Conservation (phyloP, 2,113 vertebrate species). For the Sigmodon hispidus region DNA sequence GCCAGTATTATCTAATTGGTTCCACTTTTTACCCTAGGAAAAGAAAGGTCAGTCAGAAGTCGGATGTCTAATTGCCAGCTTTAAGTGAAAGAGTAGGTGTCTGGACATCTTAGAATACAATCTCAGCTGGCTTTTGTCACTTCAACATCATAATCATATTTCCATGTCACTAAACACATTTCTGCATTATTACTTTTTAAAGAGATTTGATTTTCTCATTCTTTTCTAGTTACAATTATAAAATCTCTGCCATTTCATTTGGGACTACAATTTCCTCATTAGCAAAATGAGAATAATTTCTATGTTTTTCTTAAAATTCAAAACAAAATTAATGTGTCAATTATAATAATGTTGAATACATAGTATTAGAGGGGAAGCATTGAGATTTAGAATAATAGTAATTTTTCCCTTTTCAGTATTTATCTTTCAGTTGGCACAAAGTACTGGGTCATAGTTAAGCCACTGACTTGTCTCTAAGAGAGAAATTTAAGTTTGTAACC, state of each 20-base stretch:
- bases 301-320: constrained; percentile 3
- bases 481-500: background rate
- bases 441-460: background rate
- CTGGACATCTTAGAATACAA: background rate
- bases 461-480: constrained; percentile 37
- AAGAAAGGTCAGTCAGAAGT: background rate
- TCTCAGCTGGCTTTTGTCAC: background rate
- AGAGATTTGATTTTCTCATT: background rate
- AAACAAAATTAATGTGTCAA: constrained; percentile 33
- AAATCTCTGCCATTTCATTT: constrained; percentile 3
- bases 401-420: constrained; percentile 13
- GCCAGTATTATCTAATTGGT: background rate
- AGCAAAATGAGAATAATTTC: constrained; percentile 33
- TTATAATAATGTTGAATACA: background rate
- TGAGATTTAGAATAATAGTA: background rate
- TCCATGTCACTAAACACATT: constrained; percentile 1
- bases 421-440: background rate
- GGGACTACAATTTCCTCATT: background rate
- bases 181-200: constrained; percentile 15
- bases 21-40: background rate
- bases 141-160: constrained; percentile 14
- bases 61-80: background rate
- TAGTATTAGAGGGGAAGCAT: background rate
- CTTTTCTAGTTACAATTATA: constrained; percentile 8
- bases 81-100: background rate